Base-by-base conservation (phyloP, 1,140 invertebrate genomes). In the Calephelis virginiensis region DNA sequence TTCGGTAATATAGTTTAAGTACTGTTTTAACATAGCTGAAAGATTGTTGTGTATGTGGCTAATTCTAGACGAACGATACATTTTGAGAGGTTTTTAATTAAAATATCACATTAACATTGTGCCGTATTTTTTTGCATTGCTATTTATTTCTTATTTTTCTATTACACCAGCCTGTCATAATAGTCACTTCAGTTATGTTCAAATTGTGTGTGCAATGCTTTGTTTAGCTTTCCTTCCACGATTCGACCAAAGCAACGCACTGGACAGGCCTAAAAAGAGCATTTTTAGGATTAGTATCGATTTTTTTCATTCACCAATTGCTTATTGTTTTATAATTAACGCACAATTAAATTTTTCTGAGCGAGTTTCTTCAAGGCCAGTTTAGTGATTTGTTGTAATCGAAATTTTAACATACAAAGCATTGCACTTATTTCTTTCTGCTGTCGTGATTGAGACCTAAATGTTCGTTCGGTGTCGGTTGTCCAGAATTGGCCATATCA, bases 401-500 rank as follows among this genome's bases (percentile, higher is more conserved):
- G 13, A 45, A 14, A 1, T 9, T 47, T 38, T 4, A 63, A 72
- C 0, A 77, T 40, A 71, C 76, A 75, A 79, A 80, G 77, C 76
- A 74, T 76, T 80, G 61, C 70, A 68, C 53, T 45, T 13, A 37
- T 75, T 72, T 72, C 70, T 73, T 72, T 73, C 71, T 63, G 50
- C 12, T 48, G 70, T 73, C 59, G 63, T 68, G 59, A 66, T 80
- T 70, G 72, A 78, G 66, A 78, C 82, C 76, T 83, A 83, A 90
- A 85, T 81, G 80, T 75, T 80, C 71, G 75, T 85, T 85, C 80
- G 85, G 79, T 90, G 82, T 89, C 83, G 85, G 76, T 89, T 91
- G 89, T 91, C 83, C 89, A 85, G 95, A 97, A 92, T 87, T 97
- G 85, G 95, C 95, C 74, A 87, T 96, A 76, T 95, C 94, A 90